Evolutionary conservation across 2,888 invertebrate genomes (phyloP).

Genomic region (Macaria notata): DNA sequence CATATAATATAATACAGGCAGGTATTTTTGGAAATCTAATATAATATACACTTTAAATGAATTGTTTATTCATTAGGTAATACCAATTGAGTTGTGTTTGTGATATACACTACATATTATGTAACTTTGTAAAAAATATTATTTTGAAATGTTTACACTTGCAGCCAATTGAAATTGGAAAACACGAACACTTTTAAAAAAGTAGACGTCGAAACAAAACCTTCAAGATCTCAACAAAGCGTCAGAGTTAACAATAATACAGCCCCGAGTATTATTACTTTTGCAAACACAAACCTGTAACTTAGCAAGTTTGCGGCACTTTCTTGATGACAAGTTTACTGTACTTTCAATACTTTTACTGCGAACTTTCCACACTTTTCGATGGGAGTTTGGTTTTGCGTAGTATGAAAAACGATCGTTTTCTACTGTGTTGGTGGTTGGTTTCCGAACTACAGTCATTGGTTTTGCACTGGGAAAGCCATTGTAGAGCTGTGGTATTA

Average conservation of each 20-base stretch:
- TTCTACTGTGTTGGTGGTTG: constrained; percentile 8
- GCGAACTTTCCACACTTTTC: constrained; percentile 5
- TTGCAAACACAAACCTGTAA: constrained; percentile 55
- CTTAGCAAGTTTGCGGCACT: constrained; percentile 41
- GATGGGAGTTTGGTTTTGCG: constrained; percentile 14
- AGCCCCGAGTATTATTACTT: constrained; percentile 33
- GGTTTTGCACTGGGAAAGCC: neutral
- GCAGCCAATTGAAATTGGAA: too few species aligned
- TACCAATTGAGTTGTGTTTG: too few species aligned
- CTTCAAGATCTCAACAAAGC: neutral
- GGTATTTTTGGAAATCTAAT: too few species aligned
- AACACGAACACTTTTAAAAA: too few species aligned
- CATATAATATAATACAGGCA: too few species aligned
- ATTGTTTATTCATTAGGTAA: too few species aligned
- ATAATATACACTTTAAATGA: too few species aligned
- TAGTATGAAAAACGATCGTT: constrained; percentile 21
- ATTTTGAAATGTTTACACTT: too few species aligned
- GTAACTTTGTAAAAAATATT: too few species aligned
- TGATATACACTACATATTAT: too few species aligned
- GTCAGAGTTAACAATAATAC: constrained; percentile 11
- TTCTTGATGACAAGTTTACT: constrained; percentile 29
- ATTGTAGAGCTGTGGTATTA: neutral
- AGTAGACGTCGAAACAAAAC: neutral
- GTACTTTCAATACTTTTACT: constrained; percentile 9
- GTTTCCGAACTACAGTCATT: neutral